Evolutionary conservation across 1,140 invertebrate species (phyloP), one percentile per base, ranked within the genome.

Genomic region (Lasioglossum albipes): DNA sequence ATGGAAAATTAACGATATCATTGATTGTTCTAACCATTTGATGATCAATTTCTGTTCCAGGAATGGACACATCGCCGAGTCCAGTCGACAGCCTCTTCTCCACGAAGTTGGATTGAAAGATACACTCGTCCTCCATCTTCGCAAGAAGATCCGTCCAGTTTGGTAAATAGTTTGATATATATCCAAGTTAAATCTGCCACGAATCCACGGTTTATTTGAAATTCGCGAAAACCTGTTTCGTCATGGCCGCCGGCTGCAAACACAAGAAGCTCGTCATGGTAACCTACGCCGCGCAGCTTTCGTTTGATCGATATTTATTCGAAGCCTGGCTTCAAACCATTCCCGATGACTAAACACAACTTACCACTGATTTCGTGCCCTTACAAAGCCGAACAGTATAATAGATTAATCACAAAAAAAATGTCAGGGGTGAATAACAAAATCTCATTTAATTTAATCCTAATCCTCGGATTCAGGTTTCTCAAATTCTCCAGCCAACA

Each of bases 261-360:
- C 72, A 67, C 52, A 20, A 36, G 22, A 66, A 59, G n/a, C 52
- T 74, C 77, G 49, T 31, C 31, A n/a, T 31, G 64, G 42, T 52
- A 66, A 31, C 36, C 16, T 9, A n/a, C 9, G 71, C 52, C 27
- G 36, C 45, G 6, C n/a, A 36, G 77, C 13, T 74, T 49, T 22
- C 62, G 77, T 74, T 79, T 79, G 71, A 27, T 79, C 77, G 77
- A 79, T 79, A 74, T 13, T 65, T 41, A 5, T 1, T n/a, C 0
- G 57, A n/a, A n/a, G n/a, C 1, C n/a, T 6, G 7, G 20, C 18
- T 3, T 3, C 10, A 3, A 12, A 13, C 45, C 2, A 10, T 49
- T 3, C 36, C 1, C 36, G 36, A 36, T 36, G 1, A 5, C 5
- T 36, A 3, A 36, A 36, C 36, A 36, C 31, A 36, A 36, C 4